Evolutionary conservation across 2,113 vertebrate genomes (phyloP), one percentile per base, ranked within the genome.

Genomic region (Lasiurus borealis): DNA sequence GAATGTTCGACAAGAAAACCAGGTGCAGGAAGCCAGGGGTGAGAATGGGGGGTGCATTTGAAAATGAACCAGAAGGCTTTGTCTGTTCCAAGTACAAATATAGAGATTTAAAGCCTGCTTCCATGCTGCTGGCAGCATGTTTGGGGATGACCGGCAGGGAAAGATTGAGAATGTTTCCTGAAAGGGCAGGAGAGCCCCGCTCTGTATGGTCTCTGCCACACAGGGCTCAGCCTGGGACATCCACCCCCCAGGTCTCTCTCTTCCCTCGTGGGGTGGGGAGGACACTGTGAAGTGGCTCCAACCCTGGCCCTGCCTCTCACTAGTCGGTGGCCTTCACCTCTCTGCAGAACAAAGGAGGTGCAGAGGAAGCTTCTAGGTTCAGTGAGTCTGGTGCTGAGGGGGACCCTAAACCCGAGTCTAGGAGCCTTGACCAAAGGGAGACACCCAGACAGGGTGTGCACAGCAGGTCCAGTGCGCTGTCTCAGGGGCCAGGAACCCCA

Each of bases 81-180:
- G 91, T 66, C 84, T 44, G 66, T 87, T 95, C 86, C 72, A 71
- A 81, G 80, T 25, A 91, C 59, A 94, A 69, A 96, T 59, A 81
- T 15, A 87, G 87, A 77, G 77, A 44, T 36, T 62, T 54, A 72
- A 80, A 82, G 75, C 29, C 73, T 29, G 66, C 50, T 71, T 94
- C 78, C 34, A 13, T 18, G 66, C 80, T 76, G 80, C 90, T 88
- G 75, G 66, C 77, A 73, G 88, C 10, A 11, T 52, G 64, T 34
- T 80, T 1, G 85, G 72, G 91, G 31, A 62, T 44, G 68, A 62
- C 6, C 2, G 54, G 68, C n/a, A 40, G 72, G 73, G 80, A n/a
- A 62, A 88, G 50, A 46, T 29, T 3, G 77, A 44, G 73, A 50
- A 12, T 25, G 27, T 57, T 82, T 73, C 86, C 78, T 96, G 57